phyloP scores from a whole-genome alignment of 2,888 invertebrate species.

The Tenthredo distinguenda region DNA sequence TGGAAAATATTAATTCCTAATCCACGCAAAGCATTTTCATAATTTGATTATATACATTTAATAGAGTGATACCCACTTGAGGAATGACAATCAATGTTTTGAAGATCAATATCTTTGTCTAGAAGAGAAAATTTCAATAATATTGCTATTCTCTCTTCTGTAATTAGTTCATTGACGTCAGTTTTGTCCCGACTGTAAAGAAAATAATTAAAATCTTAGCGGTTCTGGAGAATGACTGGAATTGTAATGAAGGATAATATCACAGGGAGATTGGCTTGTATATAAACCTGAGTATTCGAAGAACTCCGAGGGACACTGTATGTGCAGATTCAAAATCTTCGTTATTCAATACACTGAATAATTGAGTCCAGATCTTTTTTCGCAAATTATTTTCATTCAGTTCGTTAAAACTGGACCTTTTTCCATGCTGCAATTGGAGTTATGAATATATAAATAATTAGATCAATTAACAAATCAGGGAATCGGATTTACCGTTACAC shows the following conservation, averaged over 20 bases:
- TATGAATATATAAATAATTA: constrained; percentile 39
- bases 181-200: constrained; percentile 88
- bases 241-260: constrained; percentile 38
- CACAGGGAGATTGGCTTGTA: constrained; percentile 41
- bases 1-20: not conserved
- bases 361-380: constrained; percentile 81
- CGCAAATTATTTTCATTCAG: constrained; percentile 81
- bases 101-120: constrained; percentile 76
- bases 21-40: not conserved
- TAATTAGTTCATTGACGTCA: constrained; percentile 85
- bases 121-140: constrained; percentile 86
- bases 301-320: constrained; percentile 81
- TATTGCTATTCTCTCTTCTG: constrained; percentile 84
- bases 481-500: constrained; percentile 1
- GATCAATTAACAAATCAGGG: constrained; percentile 31
- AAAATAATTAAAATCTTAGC: constrained; percentile 21
- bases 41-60: not conserved
- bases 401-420: constrained; percentile 82
- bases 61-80: not conserved
- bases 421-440: constrained; percentile 78
- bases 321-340: constrained; percentile 78
- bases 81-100: constrained; percentile 65
- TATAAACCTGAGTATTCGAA: constrained; percentile 85
- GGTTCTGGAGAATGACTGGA: constrained; percentile 48
- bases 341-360: constrained; percentile 82